A percentile compares a stretch with the other conserved stretches of the same genome.
phyloP scores from a whole-genome alignment of 1,140 invertebrate genomes.

The Steinernema khuongi region DNA sequence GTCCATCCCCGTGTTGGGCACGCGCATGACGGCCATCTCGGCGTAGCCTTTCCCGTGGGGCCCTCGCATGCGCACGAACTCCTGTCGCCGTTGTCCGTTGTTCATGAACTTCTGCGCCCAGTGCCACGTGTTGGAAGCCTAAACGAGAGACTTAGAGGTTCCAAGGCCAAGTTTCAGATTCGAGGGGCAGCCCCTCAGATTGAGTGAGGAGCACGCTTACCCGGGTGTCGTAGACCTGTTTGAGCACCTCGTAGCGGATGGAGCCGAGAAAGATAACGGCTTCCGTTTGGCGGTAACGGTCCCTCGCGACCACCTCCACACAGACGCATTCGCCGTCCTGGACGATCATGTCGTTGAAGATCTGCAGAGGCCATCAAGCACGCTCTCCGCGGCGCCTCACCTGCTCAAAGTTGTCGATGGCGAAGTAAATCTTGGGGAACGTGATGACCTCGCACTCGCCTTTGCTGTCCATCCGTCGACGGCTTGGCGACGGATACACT shows the following conservation, averaged over 20 bases:
- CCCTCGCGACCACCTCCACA: conserved; percentile 87
- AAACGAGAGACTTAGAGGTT: neutral
- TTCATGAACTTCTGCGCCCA: conserved; percentile 89
- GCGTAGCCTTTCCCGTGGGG: conserved; percentile 91
- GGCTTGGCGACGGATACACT: conserved; percentile 92
- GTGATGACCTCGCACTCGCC: conserved; percentile 96
- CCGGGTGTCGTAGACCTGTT: conserved; percentile 89
- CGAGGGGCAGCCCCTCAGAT: neutral
- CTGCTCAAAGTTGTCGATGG: conserved; percentile 98
- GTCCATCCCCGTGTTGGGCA: conserved; percentile 79
- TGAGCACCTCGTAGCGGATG: conserved; percentile 90
- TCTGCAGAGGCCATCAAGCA: conserved; percentile 64
- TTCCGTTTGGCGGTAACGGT: conserved; percentile 72
- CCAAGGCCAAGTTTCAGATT: conserved; percentile 12
- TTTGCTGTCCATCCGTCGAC: conserved; percentile 91
- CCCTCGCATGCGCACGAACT: conserved; percentile 95
- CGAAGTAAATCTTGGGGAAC: conserved; percentile 96
- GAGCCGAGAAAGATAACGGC: conserved; percentile 90
- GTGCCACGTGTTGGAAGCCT: conserved; percentile 91
- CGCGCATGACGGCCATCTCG: conserved; percentile 90
- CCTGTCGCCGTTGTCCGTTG: conserved; percentile 72
- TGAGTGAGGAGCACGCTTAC: conserved; percentile 66
- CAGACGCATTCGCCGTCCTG: conserved; percentile 96
- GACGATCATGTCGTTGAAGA: conserved; percentile 85
- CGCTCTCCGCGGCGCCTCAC: too few species aligned